Percentiles rank a stretch among this genome's conserved stretches.
Conservation (phyloP, 1,140 invertebrate species). For the Euwallacea similis region DNA sequence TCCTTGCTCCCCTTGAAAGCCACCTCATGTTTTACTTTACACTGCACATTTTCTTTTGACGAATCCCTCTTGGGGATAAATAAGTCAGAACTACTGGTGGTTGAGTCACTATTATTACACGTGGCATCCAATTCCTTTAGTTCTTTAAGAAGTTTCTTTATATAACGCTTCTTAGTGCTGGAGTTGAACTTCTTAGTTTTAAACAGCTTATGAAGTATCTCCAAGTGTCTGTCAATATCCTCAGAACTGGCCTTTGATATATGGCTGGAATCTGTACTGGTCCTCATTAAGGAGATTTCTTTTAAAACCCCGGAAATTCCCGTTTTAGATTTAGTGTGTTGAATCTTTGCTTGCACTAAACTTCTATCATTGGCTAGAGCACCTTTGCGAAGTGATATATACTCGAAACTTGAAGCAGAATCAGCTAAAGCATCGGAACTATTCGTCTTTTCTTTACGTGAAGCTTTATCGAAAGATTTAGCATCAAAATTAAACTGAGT, state of each 20-base stretch:
- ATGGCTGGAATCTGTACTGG: slow-evolving; percentile 1
- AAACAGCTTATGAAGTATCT: slow-evolving; percentile 46
- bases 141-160: slow-evolving; percentile 47
- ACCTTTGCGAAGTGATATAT: slow-evolving; percentile 7
- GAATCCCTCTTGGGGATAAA: slow-evolving; percentile 40
- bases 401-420: slow-evolving; percentile 29
- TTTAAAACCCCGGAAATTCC: slow-evolving; percentile 11
- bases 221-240: slow-evolving; percentile 43
- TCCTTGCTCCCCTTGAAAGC: no score
- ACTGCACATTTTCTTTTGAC: not conserved
- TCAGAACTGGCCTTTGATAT: slow-evolving; percentile 7
- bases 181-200: slow-evolving; percentile 49
- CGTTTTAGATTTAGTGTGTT: not conserved
- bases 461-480: not conserved
- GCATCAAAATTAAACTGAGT: slow-evolving; percentile 7
- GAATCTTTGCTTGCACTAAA: no score
- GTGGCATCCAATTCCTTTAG: slow-evolving; percentile 41
- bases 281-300: not conserved
- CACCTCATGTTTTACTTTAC: not conserved
- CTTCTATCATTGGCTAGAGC: slow-evolving; percentile 14
- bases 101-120: slow-evolving; percentile 14
- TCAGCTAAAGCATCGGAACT: slow-evolving; percentile 14
- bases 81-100: slow-evolving; percentile 41
- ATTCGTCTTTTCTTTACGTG: not conserved
- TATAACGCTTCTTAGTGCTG: slow-evolving; percentile 47